Evolutionary conservation across 2,797 vertebrate species (phyloP), one percentile per base, ranked within the genome.

Genomic region (Pangasius sanitwongsei): DNA sequence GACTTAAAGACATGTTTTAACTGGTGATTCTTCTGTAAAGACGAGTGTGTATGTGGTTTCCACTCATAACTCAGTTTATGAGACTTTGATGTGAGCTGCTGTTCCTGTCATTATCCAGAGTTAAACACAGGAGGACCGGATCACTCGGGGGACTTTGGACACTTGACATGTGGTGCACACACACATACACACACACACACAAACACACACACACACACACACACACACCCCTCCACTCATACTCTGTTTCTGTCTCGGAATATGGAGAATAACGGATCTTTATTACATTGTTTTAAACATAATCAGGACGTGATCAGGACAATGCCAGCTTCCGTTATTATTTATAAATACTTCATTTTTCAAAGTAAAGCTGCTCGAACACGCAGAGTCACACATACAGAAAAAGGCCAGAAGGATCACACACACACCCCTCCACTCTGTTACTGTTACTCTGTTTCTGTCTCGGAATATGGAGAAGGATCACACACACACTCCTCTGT

Each of bases 41-140:
- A 6, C 3, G 18, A 72, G 74, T 55, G 57, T 81, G 75, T 37
- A 15, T 34, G 41, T 48, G 23, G 75, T 81, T 87, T 81, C 75
- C 86, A 70, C 20, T 70, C 86, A 81, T 63, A 50, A 80, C 74
- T 67, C 59, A 75, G 23, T 75, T 48, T 75, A 75, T 55, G 44
- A n/a, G 15, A 55, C 77, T 34, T 50, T 80, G 77, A 53, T 78
- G 70, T 75, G 48, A 78, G 25, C 77, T 55, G 37, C 34, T 23
- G 70, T 72, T 72, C 70, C 70, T 72, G 72, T 48, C 72, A 75
- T 70, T 70, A 70, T 34, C n/a, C 67, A 34, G 15, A 70, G 69
- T 48, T 48, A 75, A 75, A 75, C 72, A 75, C 72, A 48, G 72
- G 72, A 48, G 23, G 1, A 75, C 41, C 20, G 18, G 18, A 72